Evolutionary conservation across 2,888 invertebrate genomes (phyloP), one percentile per base, ranked within the genome.

Genomic region (Drosophila setosimentum): DNA sequence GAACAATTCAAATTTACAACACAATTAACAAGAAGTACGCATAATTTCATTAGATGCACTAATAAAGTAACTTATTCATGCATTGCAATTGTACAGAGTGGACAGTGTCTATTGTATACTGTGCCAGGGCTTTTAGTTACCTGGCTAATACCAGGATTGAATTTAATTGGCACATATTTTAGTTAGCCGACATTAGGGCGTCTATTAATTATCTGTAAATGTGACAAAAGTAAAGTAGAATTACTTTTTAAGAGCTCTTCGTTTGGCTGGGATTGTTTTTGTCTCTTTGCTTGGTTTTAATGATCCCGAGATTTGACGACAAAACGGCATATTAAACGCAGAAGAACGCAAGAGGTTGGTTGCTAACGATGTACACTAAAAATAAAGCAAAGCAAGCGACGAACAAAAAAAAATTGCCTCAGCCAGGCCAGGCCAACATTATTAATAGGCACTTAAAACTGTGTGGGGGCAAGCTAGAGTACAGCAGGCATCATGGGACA

Each of bases 371-470:
- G 83, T 72, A 66, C 82, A 83, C 88, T 79, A 83, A 83, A 86
- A 88, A 87, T 88, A 88, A 80, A 86, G 78, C 84, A 83, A 62
- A 78, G 70, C 75, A 61, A 60, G 53, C 68, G 58, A 55, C 45
- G 35, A 48, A 54, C 58, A 45, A 75, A 77, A 75, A 77, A 75
- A 81, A 81, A 73, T 73, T 67, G 61, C 75, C 68, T 59, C 73
- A 70, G 76, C 68, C 72, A 73, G 79, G 55, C 60, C 82, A 68
- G 80, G 68, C 59, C 82, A 73, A 74, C 88, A 88, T 86, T 88
- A 86, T 86, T 86, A 86, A 86, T 86, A 86, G 85, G 88, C 85
- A 86, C 85, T 86, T 86, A 82, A 80, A 80, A 75, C 53, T 71
- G 83, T 68, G 80, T 64, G 70, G 65, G 37, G 40, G 54, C 61